Base-by-base conservation (phyloP, 2,113 vertebrate genomes). In the Ictalurus punctatus region DNA sequence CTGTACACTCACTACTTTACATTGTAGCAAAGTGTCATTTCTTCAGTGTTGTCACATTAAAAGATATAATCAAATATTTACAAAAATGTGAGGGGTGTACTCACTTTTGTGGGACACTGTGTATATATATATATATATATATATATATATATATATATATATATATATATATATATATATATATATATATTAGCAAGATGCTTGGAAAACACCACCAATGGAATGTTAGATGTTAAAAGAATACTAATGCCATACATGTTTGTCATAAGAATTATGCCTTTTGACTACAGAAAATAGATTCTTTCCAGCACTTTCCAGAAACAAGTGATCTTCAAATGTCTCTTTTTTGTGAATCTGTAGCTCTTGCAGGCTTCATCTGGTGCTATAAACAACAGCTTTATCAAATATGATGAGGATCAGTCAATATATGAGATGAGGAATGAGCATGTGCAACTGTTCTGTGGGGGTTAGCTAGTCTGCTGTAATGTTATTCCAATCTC, bases 401-500 rank as follows among this genome's bases (percentile, higher is more conserved):
- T 86, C 87, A 48, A 65, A 79, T 76, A 83, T 86, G 56, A 69
- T 48, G 25, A 78, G 67, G 76, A 87, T 86, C 54, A 85, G 44
- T 82, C 27, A 14, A 23, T 59, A 71, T 37, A 83, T 40, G 71
- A 83, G 71, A n/a, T 14, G 71, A 44, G 9, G 23, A 74, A 37
- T 25, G 56, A 61, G 52, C n/a, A 59, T 61, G 21, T 3, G n/a
- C 81, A 63, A 30, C 52, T 2, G 37, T 48, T 82, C 71, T 79
- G 58, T 52, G 14, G 54, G 48, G 73, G 83, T 89, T 89, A 88
- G 74, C 65, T 71, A 89, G 83, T 76, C 80, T 82, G 27, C 13
- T 67, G 13, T 89, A 92, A 92, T 90, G 80, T 30, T 80, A 90
- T 92, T 92, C 79, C 54, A 87, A 54, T 90, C 71, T 88, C 88